Base-by-base conservation (phyloP, 2,888 invertebrate species). In the Folsomia candida region DNA sequence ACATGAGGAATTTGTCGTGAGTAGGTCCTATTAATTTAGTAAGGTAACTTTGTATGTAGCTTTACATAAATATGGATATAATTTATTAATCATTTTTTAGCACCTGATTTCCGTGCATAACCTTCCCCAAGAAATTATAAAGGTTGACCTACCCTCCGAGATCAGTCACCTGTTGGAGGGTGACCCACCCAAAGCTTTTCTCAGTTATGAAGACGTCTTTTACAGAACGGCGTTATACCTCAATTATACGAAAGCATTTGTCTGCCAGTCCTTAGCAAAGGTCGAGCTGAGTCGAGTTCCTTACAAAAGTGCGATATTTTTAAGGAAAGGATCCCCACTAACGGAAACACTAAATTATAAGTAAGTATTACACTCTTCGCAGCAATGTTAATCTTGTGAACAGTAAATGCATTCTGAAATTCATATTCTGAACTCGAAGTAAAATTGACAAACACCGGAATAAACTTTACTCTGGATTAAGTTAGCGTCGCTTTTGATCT, bases 161-260 rank as follows among this genome's bases (percentile, higher is more conserved):
- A 71, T 76, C 0, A 68, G 59, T 27, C 74, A 74, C 25, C 57
- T 76, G 18, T 54, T 72, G 11, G 1, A 51, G 1, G 1, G 18
- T 6, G 61, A 27, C 14, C 18, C 24, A 24, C 59, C 59, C 11
- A 25, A 26, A 2, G 76, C 76, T 25, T 68, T 76, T 47, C 37
- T 74, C 1, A 67, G 71, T 0, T 71, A 69, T 63, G 69, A 72
- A 1, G 76, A 76, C 27, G n/a, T 72, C 26, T 76, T 74, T 51
- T 74, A 76, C 27, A 25, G 54, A 58, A 71, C 71, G 20, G 76
- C 76, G 2, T 25, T 26, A 0, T 22, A 51, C 18, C 69, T 71
- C 57, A 74, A 71, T 20, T 76, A 69, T n/a, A 59, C 69, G 0
- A 68, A 76, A 20, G 51, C 59, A 0, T 74, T 69, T 37, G 28